Evolutionary conservation across 2,888 invertebrate genomes (phyloP).

Genomic region (Trissonchulus latispiculum): DNA sequence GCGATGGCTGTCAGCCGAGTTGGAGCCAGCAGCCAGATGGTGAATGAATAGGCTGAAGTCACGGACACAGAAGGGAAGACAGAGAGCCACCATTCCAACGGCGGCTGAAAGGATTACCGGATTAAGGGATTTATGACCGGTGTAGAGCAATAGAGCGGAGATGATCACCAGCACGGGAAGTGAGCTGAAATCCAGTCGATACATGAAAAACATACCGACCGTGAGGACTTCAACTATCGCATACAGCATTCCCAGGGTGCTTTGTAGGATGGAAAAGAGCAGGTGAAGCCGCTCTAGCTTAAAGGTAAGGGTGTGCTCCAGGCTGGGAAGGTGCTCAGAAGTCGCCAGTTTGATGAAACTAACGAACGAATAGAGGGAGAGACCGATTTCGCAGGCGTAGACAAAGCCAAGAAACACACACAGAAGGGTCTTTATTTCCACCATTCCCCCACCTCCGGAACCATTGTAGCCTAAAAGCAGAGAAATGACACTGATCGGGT

Average conservation of each 20-base stretch:
- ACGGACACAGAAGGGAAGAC: background rate
- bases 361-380: background rate
- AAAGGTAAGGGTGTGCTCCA: background rate
- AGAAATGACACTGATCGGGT: conserved; percentile 7
- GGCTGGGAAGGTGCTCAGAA: background rate
- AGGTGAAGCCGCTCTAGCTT: background rate
- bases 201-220: conserved; percentile 16
- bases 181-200: conserved; percentile 20
- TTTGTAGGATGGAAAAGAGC: background rate
- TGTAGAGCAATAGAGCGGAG: background rate
- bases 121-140: background rate
- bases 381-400: background rate
- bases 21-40: background rate
- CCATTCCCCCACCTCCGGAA: background rate
- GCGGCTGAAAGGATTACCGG: conserved; percentile 10
- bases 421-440: background rate
- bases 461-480: background rate
- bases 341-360: background rate
- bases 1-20: background rate
- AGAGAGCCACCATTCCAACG: background rate
- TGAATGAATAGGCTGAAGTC: conserved; percentile 18
- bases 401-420: background rate
- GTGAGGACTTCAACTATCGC: conserved; percentile 14
- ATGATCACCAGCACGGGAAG: conserved; percentile 13
- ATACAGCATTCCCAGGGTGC: conserved; percentile 4